Conservation (phyloP, 2,797 vertebrate genomes). For the Neopelma chrysocephalum region DNA sequence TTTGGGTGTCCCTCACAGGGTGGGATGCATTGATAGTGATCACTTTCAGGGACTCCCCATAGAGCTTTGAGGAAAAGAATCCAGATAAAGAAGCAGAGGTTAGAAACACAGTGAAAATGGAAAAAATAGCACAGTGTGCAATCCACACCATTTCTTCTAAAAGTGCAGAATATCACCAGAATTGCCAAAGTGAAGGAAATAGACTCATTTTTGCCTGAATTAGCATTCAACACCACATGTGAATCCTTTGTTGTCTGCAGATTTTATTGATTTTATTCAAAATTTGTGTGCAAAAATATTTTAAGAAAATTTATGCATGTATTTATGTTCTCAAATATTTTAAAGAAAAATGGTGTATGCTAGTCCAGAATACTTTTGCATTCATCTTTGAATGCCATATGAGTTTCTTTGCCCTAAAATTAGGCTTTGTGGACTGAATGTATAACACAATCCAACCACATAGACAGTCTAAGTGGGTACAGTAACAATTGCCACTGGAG, state of each 20-base stretch:
- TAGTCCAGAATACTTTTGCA: not conserved
- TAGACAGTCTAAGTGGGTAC: accelerated
- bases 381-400: not conserved
- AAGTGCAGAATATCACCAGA: not conserved
- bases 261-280: not conserved
- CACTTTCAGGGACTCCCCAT: not conserved
- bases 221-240: not conserved
- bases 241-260: not conserved
- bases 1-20: not conserved
- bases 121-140: not conserved
- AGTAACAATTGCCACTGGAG: not conserved
- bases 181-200: not conserved
- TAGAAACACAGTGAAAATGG: accelerated
- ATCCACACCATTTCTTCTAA: not conserved
- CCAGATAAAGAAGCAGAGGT: not conserved
- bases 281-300: not conserved
- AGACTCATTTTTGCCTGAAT: not conserved
- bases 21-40: not conserved
- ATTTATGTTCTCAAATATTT: not conserved
- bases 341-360: not conserved
- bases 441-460: accelerated
- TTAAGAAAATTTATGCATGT: not conserved
- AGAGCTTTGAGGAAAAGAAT: not conserved
- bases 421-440: not conserved
- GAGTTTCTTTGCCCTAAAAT: not conserved